Evolutionary conservation across 2,113 vertebrate species (phyloP).

Genomic region (Leucosticte australis): DNA sequence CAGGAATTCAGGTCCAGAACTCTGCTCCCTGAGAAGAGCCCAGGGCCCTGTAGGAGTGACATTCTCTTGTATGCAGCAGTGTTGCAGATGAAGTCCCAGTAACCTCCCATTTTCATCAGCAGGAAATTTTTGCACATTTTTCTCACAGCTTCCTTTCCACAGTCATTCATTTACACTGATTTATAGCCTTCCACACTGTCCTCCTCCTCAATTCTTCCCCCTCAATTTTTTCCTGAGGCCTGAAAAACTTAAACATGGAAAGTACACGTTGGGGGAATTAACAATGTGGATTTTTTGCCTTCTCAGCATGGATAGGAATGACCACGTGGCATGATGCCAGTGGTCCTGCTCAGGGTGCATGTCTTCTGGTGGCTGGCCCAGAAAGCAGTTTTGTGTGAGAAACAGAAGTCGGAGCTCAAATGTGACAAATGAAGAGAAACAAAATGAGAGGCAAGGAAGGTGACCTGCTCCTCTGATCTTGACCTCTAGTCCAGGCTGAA

Average conservation of each 20-base stretch:
- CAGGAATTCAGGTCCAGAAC: background rate
- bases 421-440: fast-evolving
- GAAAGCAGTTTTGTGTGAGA: background rate
- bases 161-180: background rate
- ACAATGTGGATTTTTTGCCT: background rate
- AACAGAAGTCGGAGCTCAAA: fast-evolving
- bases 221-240: too few relatives aligned
- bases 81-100: background rate
- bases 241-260: background rate
- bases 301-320: background rate
- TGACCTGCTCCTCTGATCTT: background rate
- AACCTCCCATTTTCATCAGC: background rate
- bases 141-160: background rate
- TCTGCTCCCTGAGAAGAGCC: background rate
- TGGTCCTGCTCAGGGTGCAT: fast-evolving
- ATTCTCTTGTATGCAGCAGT: fast-evolving
- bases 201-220: background rate
- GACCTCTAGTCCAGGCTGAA: fast-evolving
- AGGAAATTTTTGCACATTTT: background rate
- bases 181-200: background rate
- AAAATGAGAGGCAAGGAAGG: fast-evolving
- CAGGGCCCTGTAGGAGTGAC: background rate
- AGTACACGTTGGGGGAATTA: fast-evolving
- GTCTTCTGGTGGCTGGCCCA: too few relatives aligned
- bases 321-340: fast-evolving